Percentiles rank a stretch among this genome's conserved stretches.
Evolutionary conservation across 1,140 invertebrate genomes (phyloP).

Genomic region (Papilio polyxenes): DNA sequence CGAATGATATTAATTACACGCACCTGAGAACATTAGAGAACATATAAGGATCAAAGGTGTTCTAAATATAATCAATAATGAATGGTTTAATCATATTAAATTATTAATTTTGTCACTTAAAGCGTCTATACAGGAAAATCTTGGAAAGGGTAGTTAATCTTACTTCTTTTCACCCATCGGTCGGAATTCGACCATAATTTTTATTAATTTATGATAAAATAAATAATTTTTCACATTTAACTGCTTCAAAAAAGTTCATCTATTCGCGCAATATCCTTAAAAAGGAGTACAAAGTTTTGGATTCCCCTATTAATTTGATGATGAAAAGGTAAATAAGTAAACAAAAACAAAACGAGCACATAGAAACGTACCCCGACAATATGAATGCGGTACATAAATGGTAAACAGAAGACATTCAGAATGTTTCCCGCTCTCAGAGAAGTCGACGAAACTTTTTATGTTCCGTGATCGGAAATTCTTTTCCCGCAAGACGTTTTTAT

Average conservation of each 20-base stretch:
- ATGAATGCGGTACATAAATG: not conserved
- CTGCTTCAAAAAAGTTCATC: no score
- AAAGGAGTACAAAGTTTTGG: no score
- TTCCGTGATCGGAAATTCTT: constrained; percentile 5
- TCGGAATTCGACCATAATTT: no score
- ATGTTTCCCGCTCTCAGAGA: not conserved
- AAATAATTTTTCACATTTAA: no score
- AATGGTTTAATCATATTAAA: not conserved
- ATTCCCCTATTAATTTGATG: no score
- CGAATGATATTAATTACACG: not conserved
- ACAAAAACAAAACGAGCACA: not conserved
- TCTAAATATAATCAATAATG: not conserved
- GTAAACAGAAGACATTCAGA: constrained; percentile 14
- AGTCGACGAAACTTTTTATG: constrained; percentile 1
- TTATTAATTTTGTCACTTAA: not conserved
- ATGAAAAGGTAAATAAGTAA: not conserved
- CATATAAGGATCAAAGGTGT: not conserved
- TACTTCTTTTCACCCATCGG: no score
- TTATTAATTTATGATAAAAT: no score
- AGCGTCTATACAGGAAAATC: not conserved
- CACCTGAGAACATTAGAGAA: not conserved
- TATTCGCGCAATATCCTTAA: no score
- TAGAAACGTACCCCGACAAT: not conserved
- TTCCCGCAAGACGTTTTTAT: not conserved
- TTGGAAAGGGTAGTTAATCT: not conserved